Evolutionary conservation across 2,797 vertebrate genomes (phyloP).

Genomic region (Gadopsis marmoratus): DNA sequence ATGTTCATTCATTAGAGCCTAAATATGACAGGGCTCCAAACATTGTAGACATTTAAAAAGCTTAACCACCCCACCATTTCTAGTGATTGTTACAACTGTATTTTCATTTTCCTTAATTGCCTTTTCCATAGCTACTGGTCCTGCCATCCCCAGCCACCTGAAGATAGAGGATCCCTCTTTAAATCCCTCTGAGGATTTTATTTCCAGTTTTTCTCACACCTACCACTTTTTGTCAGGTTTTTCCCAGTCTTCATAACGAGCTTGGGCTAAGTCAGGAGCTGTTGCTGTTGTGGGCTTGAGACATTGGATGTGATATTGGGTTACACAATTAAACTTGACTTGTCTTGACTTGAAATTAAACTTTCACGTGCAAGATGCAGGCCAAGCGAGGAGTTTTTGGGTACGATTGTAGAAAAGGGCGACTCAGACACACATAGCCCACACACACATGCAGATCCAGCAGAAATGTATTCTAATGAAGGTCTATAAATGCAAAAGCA

Average conservation of each 20-base stretch:
- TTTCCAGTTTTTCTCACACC: neutral
- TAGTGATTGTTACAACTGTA: neutral
- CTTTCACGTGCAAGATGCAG: slow-evolving; percentile 43
- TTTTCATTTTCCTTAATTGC: neutral
- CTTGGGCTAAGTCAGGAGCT: neutral
- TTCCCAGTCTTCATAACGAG: neutral
- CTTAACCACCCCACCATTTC: neutral
- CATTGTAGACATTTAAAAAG: slow-evolving; percentile 1
- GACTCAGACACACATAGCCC: slow-evolving; percentile 3
- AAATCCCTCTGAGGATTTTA: neutral
- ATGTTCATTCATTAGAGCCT: slow-evolving; percentile 17
- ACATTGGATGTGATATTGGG: slow-evolving; percentile 25
- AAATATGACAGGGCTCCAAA: neutral
- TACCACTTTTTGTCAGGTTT: neutral
- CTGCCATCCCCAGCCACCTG: neutral
- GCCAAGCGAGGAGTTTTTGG: slow-evolving; percentile 26
- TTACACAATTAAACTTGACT: slow-evolving; percentile 55
- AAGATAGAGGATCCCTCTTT: neutral
- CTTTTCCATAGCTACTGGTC: neutral
- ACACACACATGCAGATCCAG: slow-evolving; percentile 24
- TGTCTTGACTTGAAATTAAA: slow-evolving; percentile 66
- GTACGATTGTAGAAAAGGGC: slow-evolving; percentile 38
- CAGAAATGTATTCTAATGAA: slow-evolving; percentile 41
- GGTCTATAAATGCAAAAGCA: slow-evolving; percentile 61
- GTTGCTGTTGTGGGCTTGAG: slow-evolving; percentile 12